Evolutionary conservation across 2,113 vertebrate species (phyloP), one percentile per base, ranked within the genome.

Genomic region (Psittacula cyanocephala): DNA sequence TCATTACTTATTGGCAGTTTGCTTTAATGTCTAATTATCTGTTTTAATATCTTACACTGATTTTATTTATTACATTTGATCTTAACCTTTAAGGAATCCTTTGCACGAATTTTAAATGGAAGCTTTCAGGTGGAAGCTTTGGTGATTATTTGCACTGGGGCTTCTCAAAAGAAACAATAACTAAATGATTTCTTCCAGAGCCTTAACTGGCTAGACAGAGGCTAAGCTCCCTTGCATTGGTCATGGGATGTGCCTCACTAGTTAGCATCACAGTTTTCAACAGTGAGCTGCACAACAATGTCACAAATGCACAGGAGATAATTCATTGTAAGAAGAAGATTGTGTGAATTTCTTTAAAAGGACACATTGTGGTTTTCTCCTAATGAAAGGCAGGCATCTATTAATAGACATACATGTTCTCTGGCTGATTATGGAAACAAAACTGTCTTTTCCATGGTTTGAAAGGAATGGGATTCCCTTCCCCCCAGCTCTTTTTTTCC

Each of bases 331-430:
- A 80, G 84, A 60, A 67, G 46, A n/a, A 82, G 59, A 86, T 81
- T 83, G 43, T 53, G 57, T 76, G 75, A 86, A 65, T 47, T 82
- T 49, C 85, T 82, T 77, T 72, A 35, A 95, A 89, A 85, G 87
- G 85, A 76, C 31, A 39, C 35, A 22, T 25, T 29, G 46, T 63
- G 49, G 68, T 17, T 89, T 83, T 65, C 33, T 24, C 41, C 67
- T 90, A 77, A 72, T 60, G 44, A 20, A 81, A 77, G 46, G 60
- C 88, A 88, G 46, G 37, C 52, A 15, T 33, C 81, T 86, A 74
- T 91, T 81, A 78, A 93, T 25, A 95, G 75, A 20, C 53, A 72
- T 0, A 53, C 52, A 80, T 69, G 24, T 53, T 82, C 22, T 81
- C 43, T 76, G 41, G 18, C 49, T 92, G 23, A 7, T 83, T 39